phyloP scores from a whole-genome alignment of 2,113 vertebrate genomes.

The Nyctereutes procyonoides region DNA sequence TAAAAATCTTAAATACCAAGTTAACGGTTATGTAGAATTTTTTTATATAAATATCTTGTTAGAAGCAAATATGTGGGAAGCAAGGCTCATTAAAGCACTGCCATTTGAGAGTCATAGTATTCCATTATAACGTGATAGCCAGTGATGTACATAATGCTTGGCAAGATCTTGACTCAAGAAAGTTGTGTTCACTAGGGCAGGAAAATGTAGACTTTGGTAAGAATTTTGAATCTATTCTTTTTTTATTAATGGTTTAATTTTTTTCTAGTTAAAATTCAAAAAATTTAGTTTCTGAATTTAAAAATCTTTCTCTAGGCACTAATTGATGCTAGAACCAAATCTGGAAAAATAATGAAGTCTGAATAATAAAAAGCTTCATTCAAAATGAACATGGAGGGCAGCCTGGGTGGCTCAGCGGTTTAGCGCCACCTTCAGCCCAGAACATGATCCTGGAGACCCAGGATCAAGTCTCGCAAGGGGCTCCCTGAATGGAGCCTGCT shows the following conservation, averaged over 20 bases:
- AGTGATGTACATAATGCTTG: not conserved
- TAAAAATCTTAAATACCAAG: slow-evolving; percentile 15
- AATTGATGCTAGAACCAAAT: not conserved
- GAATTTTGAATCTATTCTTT: not conserved
- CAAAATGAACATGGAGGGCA: not conserved
- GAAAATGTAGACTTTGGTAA: not conserved
- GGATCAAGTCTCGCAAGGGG: no score
- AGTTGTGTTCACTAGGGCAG: not conserved
- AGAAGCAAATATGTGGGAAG: not conserved
- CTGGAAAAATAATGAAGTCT: not conserved
- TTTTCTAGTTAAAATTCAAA: not conserved
- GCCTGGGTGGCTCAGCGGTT: no score
- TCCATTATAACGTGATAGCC: not conserved
- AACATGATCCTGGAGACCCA: no score
- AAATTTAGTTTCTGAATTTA: not conserved
- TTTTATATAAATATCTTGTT: not conserved
- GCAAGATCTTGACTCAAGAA: slow-evolving; percentile 6
- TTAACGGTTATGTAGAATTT: slow-evolving; percentile 27
- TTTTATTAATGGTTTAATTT: not conserved
- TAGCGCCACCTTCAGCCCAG: no score
- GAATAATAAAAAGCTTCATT: slow-evolving; percentile 14
- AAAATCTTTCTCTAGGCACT: slow-evolving; percentile 11
- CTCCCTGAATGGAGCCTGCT: no score
- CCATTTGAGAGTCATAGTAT: not conserved
- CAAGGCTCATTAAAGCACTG: not conserved